Base-by-base conservation (phyloP, 1,140 invertebrate genomes). In the Aporrectodea caliginosa region DNA sequence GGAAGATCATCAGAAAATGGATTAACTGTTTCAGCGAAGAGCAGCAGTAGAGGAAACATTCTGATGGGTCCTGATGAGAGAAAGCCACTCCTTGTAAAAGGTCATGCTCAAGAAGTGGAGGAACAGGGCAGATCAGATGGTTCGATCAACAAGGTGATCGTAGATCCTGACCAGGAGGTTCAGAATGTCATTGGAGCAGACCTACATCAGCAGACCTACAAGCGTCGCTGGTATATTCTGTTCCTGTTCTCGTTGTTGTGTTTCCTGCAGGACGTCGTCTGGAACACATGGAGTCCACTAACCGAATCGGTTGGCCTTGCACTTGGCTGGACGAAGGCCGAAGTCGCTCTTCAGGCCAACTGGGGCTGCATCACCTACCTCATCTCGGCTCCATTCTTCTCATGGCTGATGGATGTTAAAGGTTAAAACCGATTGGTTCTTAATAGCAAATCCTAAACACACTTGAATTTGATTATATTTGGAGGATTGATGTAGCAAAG, bases 221-320 rank as follows among this genome's bases (percentile, higher is more conserved):
- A 22, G 43, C 6, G 43, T 12, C 43, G 43, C 6, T 58, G 43
- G 43, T 58, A 58, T 22, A 58, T 58, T 22, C 22, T 58, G 22
- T 12, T 58, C 6, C 22, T 58, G 43, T 58, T 79, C 43, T 34
- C 69, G 22, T 35, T 76, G n/a, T 29, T 81, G 16, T 30, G 58
- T 29, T 33, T 71, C 58, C 34, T 76, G 30, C 80, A 81, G 35
- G 81, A 78, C 32, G 81, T 79, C 34, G 82, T 90, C 14, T 90
- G 90, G 90, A 91, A 90, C 82, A 90, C 90, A 2, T 91, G 89
- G 88, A 89, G 88, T 33, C 90, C 90, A 1, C 90, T 91, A 69
- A 85, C 89, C 0, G 81, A 83, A n/a, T 87, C 89, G 14, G 86
- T 84, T 16, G 82, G 89, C 33, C 82, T 84, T 76, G 89, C 89